Evolutionary conservation across 2,797 vertebrate genomes (phyloP).

Genomic region (Betta splendens): DNA sequence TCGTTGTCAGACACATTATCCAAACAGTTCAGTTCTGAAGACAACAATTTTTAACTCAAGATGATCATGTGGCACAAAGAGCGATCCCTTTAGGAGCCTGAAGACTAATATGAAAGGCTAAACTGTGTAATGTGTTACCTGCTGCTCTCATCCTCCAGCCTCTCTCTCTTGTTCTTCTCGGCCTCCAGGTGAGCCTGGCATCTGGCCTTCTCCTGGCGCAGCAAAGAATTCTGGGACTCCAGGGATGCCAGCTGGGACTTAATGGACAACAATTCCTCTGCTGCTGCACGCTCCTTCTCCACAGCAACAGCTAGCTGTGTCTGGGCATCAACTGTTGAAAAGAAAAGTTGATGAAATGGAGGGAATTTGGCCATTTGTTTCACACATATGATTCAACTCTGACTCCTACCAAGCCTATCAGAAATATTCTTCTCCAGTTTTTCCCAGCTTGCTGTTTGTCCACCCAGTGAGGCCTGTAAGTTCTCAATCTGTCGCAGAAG

Average conservation of each 20-base stretch:
- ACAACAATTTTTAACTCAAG: too few relatives aligned
- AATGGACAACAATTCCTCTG: constrained; percentile 89
- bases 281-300: constrained; percentile 91
- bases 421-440: constrained; percentile 96
- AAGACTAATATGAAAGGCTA: neutral
- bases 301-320: constrained; percentile 90
- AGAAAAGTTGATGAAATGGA: neutral
- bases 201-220: constrained; percentile 92
- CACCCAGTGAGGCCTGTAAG: constrained; percentile 90
- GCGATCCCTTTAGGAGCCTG: too few relatives aligned
- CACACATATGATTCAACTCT: neutral
- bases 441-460: constrained; percentile 94
- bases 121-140: constrained; percentile 75
- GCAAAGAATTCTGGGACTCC: constrained; percentile 91
- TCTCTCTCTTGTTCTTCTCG: constrained; percentile 89
- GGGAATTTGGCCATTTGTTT: neutral
- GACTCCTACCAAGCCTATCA: constrained; percentile 90
- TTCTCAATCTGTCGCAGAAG: constrained; percentile 97
- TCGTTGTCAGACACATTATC: constrained; percentile 73
- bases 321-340: constrained; percentile 88
- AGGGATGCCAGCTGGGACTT: constrained; percentile 89
- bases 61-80: constrained; percentile 10
- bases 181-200: constrained; percentile 87
- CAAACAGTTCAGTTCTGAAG: constrained; percentile 35
- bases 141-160: constrained; percentile 91